A percentile compares a stretch with the other conserved stretches of the same genome.
phyloP scores from a whole-genome alignment of 2,113 vertebrate species.

The Sapayoa aenigma region DNA sequence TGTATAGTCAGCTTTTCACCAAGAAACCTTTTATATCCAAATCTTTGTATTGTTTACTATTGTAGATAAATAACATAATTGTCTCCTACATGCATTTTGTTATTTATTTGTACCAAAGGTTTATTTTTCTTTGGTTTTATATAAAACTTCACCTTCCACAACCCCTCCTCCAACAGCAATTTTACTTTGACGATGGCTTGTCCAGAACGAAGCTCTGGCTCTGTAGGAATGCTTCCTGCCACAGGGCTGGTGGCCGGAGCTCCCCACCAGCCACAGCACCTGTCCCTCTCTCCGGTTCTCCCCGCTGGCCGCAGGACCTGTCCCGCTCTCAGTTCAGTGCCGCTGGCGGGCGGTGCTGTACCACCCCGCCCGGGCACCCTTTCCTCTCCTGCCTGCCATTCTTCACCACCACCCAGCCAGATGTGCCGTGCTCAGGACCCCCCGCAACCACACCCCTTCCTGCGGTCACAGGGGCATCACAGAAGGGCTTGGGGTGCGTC shows the following conservation, averaged over 20 bases:
- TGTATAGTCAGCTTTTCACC: not conserved
- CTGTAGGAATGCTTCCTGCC: fast-evolving
- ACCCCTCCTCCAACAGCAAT: not conserved
- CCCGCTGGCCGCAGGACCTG: fast-evolving
- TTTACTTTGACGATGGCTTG: not conserved
- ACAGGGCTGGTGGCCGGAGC: not conserved
- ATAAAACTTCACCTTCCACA: not conserved
- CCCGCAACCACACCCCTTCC: too few species aligned
- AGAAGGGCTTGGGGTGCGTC: fast-evolving
- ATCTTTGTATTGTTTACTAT: constrained; percentile 1
- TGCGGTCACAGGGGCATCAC: not conserved
- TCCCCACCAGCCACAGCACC: fast-evolving
- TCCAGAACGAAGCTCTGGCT: not conserved
- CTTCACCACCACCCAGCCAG: too few species aligned
- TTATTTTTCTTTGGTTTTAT: not conserved
- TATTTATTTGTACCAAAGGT: constrained; percentile 1
- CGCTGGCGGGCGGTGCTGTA: too few species aligned
- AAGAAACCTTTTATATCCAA: constrained; percentile 20
- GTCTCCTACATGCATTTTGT: not conserved
- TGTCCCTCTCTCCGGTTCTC: fast-evolving
- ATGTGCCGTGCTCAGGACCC: too few species aligned
- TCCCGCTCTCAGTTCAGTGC: not conserved
- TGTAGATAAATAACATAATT: not conserved
- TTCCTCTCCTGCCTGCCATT: too few species aligned
- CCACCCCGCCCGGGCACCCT: too few species aligned